Conservation (phyloP, 1,140 invertebrate genomes). For the Physella acuta region DNA sequence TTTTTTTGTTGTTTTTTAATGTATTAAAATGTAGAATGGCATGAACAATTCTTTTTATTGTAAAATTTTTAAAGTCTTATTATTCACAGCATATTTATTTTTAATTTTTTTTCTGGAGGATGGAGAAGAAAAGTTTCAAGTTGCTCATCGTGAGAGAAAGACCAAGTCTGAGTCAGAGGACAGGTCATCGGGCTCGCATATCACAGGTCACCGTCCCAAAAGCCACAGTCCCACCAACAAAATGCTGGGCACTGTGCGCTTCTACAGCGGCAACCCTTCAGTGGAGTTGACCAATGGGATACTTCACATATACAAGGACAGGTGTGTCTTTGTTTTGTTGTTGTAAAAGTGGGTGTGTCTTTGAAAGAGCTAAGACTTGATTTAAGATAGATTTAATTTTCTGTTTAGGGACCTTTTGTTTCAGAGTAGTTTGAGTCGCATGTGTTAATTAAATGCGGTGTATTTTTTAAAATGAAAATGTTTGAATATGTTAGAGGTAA, state of each 20-base stretch:
- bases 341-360: no score
- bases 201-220: conserved; percentile 27
- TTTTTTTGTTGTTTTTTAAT: no score
- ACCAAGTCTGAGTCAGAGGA: conserved; percentile 17
- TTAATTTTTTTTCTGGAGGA: neutral
- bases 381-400: no score
- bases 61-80: no score
- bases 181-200: conserved; percentile 6
- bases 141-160: conserved; percentile 8
- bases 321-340: conserved; percentile 56
- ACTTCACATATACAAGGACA: conserved; percentile 93
- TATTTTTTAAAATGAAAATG: no score
- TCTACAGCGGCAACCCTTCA: conserved; percentile 94
- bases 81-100: neutral
- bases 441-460: no score
- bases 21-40: no score
- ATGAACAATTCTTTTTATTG: no score
- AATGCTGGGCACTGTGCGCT: conserved; percentile 61
- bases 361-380: no score
- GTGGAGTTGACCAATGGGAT: conserved; percentile 96
- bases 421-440: no score
- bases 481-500: no score
- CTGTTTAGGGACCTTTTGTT: no score
- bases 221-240: conserved; percentile 42
- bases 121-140: neutral